Evolutionary conservation across 2,797 vertebrate genomes (phyloP).

Genomic region (Tauraco hartlaubi): DNA sequence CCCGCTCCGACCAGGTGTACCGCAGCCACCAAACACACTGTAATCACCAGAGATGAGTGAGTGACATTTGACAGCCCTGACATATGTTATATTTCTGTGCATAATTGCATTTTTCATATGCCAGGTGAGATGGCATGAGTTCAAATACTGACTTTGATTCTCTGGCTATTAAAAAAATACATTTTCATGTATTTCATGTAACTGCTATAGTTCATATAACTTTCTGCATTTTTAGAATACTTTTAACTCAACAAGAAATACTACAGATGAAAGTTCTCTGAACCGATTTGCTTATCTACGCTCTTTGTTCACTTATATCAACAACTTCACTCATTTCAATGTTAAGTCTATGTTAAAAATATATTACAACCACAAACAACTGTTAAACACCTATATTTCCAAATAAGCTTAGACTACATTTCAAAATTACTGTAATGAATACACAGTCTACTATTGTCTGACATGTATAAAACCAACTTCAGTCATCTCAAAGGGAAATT

Average conservation of each 20-base stretch:
- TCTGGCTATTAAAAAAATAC: not conserved
- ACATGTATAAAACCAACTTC: constrained; percentile 39
- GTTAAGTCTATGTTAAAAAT: constrained; percentile 36
- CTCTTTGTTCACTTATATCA: constrained; percentile 35
- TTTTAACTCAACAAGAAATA: constrained; percentile 48
- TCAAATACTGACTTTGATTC: constrained; percentile 6
- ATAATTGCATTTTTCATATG: constrained; percentile 12
- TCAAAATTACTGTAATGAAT: constrained; percentile 59
- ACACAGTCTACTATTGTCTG: constrained; percentile 1
- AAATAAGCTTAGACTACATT: constrained; percentile 56
- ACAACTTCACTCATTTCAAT: constrained; percentile 39
- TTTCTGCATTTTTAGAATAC: not conserved
- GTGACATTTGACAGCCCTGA: constrained; percentile 7
- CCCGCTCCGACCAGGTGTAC: rapidly evolving
- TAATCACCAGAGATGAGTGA: not conserved
- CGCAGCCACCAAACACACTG: not conserved
- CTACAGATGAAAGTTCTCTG: constrained; percentile 21
- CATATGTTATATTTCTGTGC: not conserved
- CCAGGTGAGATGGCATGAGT: not conserved
- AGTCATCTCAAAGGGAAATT: constrained; percentile 39
- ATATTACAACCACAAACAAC: constrained; percentile 47
- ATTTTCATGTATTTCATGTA: not conserved
- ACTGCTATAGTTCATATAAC: not conserved
- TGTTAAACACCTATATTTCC: constrained; percentile 28
- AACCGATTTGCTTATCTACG: not conserved